Conservation (phyloP, 2,797 vertebrate species). For the Pangasius djambal region DNA sequence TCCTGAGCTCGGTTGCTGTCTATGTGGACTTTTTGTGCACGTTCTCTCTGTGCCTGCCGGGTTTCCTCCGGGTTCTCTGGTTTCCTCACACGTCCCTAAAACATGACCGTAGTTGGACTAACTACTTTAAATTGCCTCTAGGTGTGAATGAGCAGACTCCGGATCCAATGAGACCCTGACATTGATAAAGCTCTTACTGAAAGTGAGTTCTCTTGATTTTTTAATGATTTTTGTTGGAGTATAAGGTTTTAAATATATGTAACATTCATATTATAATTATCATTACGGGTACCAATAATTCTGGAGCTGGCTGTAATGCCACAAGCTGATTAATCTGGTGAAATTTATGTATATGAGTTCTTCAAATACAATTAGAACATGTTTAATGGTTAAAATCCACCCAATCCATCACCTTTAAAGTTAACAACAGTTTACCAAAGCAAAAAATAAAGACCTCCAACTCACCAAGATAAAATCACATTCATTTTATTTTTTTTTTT, state of each 20-base stretch:
- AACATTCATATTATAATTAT: background rate
- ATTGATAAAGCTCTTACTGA: background rate
- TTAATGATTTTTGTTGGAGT: background rate
- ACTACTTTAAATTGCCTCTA: background rate
- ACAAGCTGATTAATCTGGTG: background rate
- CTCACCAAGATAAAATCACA: constrained; percentile 29
- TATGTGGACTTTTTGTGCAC: background rate
- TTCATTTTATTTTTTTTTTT: constrained; percentile 72
- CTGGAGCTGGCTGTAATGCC: background rate
- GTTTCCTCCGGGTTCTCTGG: background rate
- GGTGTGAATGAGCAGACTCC: background rate
- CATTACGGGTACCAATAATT: background rate
- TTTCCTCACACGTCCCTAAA: background rate
- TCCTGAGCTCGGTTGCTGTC: background rate
- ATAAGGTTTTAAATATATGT: background rate
- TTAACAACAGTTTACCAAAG: background rate
- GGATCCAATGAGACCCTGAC: background rate
- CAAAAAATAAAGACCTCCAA: background rate
- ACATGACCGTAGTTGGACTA: background rate
- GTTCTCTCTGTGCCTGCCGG: background rate
- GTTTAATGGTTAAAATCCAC: background rate
- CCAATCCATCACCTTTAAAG: background rate
- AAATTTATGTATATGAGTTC: background rate
- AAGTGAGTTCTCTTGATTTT: background rate
- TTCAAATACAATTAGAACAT: background rate